phyloP scores from a whole-genome alignment of 2,113 vertebrate species.

The Psittacula cyanocephala region DNA sequence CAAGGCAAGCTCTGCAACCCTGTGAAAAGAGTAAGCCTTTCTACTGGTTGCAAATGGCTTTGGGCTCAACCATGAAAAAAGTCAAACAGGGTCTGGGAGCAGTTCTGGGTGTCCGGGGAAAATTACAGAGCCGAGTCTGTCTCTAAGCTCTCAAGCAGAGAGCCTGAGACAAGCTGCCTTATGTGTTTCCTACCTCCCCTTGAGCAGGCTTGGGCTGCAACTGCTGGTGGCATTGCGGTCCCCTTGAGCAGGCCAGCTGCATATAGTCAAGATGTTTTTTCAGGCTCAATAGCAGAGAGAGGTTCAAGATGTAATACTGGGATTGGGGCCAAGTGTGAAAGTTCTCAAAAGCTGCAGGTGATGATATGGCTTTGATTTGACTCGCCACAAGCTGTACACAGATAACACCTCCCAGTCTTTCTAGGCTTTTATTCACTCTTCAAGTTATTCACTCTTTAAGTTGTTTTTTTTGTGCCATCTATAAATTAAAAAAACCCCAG shows the following conservation, averaged over 20 bases:
- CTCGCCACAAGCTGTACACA: neutral
- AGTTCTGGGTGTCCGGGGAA: neutral
- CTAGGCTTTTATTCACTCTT: neutral
- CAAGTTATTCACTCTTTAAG: neutral
- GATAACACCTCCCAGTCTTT: neutral
- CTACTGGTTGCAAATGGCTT: neutral
- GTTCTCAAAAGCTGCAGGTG: neutral
- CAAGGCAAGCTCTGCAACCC: neutral
- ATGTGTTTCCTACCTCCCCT: neutral
- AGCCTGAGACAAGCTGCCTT: neutral
- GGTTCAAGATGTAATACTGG: neutral
- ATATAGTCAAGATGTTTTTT: neutral
- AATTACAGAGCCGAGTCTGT: neutral
- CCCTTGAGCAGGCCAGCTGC: neutral
- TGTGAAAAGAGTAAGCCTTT: neutral
- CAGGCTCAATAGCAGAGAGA: neutral
- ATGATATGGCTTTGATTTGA: neutral
- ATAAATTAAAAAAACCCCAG: neutral
- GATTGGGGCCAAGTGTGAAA: rapidly evolving
- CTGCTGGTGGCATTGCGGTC: neutral
- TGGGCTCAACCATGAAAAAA: neutral
- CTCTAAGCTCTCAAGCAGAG: neutral
- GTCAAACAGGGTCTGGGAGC: rapidly evolving
- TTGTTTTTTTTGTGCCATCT: neutral
- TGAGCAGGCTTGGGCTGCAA: neutral